Base-by-base conservation (phyloP, 2,888 invertebrate species). In the Mimas tiliae region DNA sequence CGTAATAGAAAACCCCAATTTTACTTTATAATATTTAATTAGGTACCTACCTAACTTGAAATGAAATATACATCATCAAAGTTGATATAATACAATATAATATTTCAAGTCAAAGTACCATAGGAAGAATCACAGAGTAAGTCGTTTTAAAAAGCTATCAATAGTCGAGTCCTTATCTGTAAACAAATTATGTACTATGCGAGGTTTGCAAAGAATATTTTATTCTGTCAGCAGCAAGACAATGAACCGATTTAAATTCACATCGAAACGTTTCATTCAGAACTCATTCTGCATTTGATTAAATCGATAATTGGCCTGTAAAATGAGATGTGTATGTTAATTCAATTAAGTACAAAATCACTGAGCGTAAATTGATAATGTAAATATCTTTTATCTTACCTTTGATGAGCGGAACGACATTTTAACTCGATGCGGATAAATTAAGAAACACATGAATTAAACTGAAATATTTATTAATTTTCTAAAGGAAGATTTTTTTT, bases 281-380 rank as follows among this genome's bases (percentile, higher is more conserved):
- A 45, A 45, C 8, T 21, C 50, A 50, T n/a, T 63, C 62, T 63
- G 62, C 48, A 48, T 48, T 64, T 65, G 48, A 34, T 58, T 65
- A 65, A 55, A 58, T 58, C 55, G 65, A 65, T 55, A 65, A 65
- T 65, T 65, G 58, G 48, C 12, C 34, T 34, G 65, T 48, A 65
- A 58, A 47, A 47, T 65, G 55, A 58, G 48, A 55, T 52, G 52
- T 58, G 55, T 48, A 65, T 33, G 65, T 62, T 62, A 65, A 65
- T 65, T 52, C 27, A 52, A 62, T 65, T 65, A 65, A 45, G 45
- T 65, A 62, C 21, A 38, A 62, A 62, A 62, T 65, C 65, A 65
- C 27, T 65, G 65, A 62, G 42, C 51, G 51, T 38, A 51, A 38
- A 65, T 51, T 65, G 65, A 65, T 65, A 58, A 50, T 58, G 47